These are phyloP conservation scores for Hypomesus transpacificus DNA, from an alignment of 2,113 vertebrate species.

Conservation along the genomic window DNA sequence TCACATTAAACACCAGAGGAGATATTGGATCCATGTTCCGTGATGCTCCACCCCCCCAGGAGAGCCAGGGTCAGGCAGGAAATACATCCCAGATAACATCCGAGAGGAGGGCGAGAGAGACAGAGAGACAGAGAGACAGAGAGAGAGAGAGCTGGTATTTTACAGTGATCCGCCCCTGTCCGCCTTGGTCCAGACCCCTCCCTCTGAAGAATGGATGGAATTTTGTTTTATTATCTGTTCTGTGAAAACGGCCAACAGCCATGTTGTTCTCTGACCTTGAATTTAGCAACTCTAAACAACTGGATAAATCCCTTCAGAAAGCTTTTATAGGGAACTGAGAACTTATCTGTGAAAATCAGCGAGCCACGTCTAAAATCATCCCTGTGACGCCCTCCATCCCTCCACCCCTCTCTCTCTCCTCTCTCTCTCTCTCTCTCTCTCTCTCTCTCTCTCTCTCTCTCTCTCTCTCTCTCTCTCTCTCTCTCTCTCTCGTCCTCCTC, in stretches of 20 bases:
- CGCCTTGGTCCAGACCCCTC: slow-evolving; percentile 11
- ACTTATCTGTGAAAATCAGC: slow-evolving; percentile 59
- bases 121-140: slow-evolving; percentile 32
- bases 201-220: slow-evolving; percentile 51
- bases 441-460: too few species aligned
- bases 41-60: slow-evolving; percentile 47
- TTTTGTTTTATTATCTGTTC: slow-evolving; percentile 59
- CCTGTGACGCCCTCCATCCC: background rate
- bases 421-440: too few species aligned
- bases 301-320: slow-evolving; percentile 60
- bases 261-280: slow-evolving; percentile 40
- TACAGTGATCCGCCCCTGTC: slow-evolving; percentile 53
- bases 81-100: slow-evolving; percentile 25
- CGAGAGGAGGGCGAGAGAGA: slow-evolving; percentile 59
- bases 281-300: slow-evolving; percentile 54
- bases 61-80: slow-evolving; percentile 26
- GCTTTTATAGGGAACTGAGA: too few species aligned
- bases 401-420: too few species aligned
- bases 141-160: slow-evolving; percentile 57
- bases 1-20: slow-evolving; percentile 56
- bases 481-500: background rate
- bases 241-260: slow-evolving; percentile 31
- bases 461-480: too few species aligned
- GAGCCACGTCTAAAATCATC: slow-evolving; percentile 30
- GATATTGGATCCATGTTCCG: slow-evolving; percentile 56